Evolutionary conservation across 2,113 vertebrate species (phyloP), one percentile per base, ranked within the genome.

Genomic region (Brachypodius melanocephalos): DNA sequence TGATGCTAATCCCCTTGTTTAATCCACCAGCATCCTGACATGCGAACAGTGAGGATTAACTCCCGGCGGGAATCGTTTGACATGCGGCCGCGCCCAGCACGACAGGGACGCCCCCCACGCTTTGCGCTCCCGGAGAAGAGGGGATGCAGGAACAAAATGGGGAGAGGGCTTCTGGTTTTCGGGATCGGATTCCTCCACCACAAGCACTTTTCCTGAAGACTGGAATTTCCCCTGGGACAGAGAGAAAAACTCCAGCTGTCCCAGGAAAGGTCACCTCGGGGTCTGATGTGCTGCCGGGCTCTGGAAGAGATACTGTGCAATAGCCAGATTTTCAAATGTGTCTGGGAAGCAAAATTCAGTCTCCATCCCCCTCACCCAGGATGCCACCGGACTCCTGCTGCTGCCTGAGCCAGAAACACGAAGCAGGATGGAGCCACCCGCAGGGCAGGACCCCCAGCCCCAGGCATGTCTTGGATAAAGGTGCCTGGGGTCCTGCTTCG

Each of bases 1-100:
- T 86, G 96, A 95, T 89, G 87, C 89, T 87, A 91, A 96, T 93
- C 91, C 87, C 40, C 84, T 85, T 59, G 85, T 91, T 96, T 91
- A 89, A 96, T 95, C 96, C 77, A 16, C 7, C 10, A 4, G 91
- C 74, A 85, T 68, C 85, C 81, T 72, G 81, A 67, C 80, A 54
- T 85, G 91, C 73, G 6, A 81, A 36, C 65, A 85, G 91, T 9
- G 65, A 2, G 58, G 89, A 84, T 90, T 81, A 91, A 81, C 65
- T 89, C 77, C 84, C 2, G 4, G 0, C 18, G 43, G 78, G 85
- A 84, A 66, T 8, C 2, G 1, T 16, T 17, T 10, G 31, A 38
- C 5, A 5, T 6, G 72, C 24, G 31, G 87, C 42, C 8, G 1
- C 1, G 1, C 0, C 1, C 32, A 26, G 67, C 43, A 3, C 12